Evolutionary conservation across 2,113 vertebrate genomes (phyloP).

Genomic region (Spermophilus dauricus): DNA sequence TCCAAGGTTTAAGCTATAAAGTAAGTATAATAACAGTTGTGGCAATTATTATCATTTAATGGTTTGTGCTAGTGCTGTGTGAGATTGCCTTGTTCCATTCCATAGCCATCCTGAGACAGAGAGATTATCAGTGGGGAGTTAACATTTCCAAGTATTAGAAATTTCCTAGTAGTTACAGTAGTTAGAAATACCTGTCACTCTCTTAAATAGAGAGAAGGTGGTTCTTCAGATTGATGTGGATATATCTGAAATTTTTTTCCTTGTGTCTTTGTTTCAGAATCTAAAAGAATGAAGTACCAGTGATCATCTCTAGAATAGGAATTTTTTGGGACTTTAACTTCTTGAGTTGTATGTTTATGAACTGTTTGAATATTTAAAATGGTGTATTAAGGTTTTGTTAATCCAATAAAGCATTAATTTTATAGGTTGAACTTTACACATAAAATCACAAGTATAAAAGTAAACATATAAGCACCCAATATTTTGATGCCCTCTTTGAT

Average conservation of each 20-base stretch:
- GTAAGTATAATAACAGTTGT: neutral
- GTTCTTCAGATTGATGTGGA: neutral
- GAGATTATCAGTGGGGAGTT: neutral
- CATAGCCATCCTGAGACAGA: neutral
- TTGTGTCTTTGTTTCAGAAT: neutral
- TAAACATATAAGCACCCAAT: neutral
- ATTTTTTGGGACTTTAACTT: neutral
- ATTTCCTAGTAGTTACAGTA: neutral
- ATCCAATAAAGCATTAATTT: constrained; percentile 25
- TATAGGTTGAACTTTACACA: neutral
- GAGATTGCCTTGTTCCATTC: neutral
- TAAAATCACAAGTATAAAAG: neutral
- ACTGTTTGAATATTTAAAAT: neutral
- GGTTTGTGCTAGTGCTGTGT: neutral
- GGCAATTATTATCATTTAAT: neutral
- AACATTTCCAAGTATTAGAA: neutral
- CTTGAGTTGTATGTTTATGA: neutral
- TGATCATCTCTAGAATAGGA: neutral
- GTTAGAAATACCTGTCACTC: neutral
- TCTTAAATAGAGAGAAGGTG: neutral
- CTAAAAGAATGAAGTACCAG: neutral
- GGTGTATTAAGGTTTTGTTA: neutral
- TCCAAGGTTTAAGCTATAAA: neutral
- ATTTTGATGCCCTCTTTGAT: neutral
- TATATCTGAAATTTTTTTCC: neutral